Evolutionary conservation across 2,113 vertebrate genomes (phyloP).

Genomic region (Candoia aspera): DNA sequence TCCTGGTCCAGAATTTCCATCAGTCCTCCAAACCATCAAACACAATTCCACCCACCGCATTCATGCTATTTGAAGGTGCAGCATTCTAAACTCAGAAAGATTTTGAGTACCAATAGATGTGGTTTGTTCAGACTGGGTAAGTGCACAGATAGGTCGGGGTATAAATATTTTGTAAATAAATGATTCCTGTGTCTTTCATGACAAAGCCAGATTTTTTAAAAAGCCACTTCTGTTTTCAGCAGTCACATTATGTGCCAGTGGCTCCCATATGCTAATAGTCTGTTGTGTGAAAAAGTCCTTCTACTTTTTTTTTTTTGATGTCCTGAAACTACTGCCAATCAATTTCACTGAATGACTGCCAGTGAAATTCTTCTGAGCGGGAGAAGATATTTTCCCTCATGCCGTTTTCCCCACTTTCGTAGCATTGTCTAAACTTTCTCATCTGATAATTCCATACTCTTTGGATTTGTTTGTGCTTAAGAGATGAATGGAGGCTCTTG

Average conservation of each 20-base stretch:
- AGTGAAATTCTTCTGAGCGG: not conserved
- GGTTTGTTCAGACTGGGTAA: not conserved
- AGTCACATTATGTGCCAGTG: not conserved
- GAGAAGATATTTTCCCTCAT: not conserved
- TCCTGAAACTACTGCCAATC: not conserved
- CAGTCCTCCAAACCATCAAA: not conserved
- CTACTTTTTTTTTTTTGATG: not conserved
- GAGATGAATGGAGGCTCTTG: no score
- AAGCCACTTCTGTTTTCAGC: not conserved
- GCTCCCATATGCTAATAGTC: not conserved
- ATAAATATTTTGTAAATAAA: not conserved
- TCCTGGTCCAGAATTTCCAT: not conserved
- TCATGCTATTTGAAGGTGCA: not conserved
- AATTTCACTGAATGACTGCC: not conserved
- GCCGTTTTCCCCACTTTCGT: not conserved
- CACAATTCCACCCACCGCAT: not conserved
- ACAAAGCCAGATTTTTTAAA: not conserved
- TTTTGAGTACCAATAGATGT: not conserved
- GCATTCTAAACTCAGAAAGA: not conserved
- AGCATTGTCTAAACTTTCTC: not conserved
- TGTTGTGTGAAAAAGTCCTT: not conserved
- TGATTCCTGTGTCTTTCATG: not conserved
- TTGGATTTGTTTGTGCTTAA: not conserved
- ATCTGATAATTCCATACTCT: not conserved
- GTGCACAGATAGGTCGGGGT: not conserved